Evolutionary conservation across 2,113 vertebrate genomes (phyloP).

Genomic region (Psophia crepitans): DNA sequence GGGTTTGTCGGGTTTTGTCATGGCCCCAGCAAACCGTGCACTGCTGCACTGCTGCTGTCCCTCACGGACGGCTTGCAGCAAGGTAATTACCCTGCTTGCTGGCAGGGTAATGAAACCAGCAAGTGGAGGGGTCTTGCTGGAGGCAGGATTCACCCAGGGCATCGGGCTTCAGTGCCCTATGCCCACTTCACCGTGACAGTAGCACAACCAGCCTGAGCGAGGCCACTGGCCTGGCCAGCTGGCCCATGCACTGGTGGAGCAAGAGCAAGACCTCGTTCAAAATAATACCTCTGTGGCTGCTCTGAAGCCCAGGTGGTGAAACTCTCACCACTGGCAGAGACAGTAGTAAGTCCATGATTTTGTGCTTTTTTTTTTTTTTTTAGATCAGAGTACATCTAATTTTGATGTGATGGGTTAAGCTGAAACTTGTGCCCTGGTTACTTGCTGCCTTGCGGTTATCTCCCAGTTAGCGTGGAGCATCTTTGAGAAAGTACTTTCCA

Average conservation of each 20-base stretch:
- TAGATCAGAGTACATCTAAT: background rate
- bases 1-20: background rate
- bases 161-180: background rate
- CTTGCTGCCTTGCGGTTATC: background rate
- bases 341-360: background rate
- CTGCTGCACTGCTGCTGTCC: background rate
- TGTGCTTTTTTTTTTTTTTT: background rate
- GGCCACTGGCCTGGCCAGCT: background rate
- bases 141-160: background rate
- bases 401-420: background rate
- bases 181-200: background rate
- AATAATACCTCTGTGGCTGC: background rate
- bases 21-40: background rate
- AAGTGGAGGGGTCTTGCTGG: background rate
- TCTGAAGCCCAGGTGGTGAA: background rate
- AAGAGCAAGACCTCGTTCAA: background rate
- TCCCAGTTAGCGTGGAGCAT: background rate
- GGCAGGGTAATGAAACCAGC: background rate
- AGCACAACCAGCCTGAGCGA: background rate
- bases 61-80: accelerated
- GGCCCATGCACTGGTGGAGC: background rate
- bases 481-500: background rate
- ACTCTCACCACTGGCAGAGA: background rate
- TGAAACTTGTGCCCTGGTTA: background rate
- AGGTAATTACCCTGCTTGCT: no score